Base-by-base conservation (phyloP, 2,888 invertebrate species). In the Dyspetes luteomarginatus region DNA sequence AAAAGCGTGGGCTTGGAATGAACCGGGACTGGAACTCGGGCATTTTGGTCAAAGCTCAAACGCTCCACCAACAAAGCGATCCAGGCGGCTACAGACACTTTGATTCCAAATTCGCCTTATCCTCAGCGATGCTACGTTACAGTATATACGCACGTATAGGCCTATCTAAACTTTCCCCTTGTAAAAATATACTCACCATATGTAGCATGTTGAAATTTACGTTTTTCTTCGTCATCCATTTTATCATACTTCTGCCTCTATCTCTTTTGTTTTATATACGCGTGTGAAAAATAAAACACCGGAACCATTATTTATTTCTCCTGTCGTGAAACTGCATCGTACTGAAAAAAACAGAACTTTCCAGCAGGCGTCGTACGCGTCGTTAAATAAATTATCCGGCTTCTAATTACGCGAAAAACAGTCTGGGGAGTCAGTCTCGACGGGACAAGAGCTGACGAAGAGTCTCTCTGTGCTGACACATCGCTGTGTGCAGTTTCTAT, bases 341-440 rank as follows among this genome's bases (percentile, higher is more conserved):
- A 67, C 72, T 82, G 83, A 75, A 86, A 86, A 82, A 85, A 87
- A 86, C 83, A 86, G 85, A 60, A 87, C 84, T 87, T 85, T 77
- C 77, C 82, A 83, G 84, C 82, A 83, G 83, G 83, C 84, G 85
- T 84, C 82, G 84, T 76, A 83, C 83, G 82, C 83, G 83, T 85
- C 85, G 86, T 88, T 87, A 86, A 89, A 88, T 89, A 87, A 89
- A 89, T 89, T 89, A 88, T 87, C 84, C 85, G 81, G 78, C 85
- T 86, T 86, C 87, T 88, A 89, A 89, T 89, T 88, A 87, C 87
- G 85, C 82, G 85, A 85, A 87, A 88, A 89, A 87, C 83, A 85
- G 85, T 19, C 7, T 30, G 19, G 83, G 76, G 85, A 85, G 85
- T 83, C 79, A 78, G 84, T 85, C 79, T 75, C 82, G 78, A 79